phyloP scores from a whole-genome alignment of 2,113 vertebrate species.

The Struthidea cinerea region DNA sequence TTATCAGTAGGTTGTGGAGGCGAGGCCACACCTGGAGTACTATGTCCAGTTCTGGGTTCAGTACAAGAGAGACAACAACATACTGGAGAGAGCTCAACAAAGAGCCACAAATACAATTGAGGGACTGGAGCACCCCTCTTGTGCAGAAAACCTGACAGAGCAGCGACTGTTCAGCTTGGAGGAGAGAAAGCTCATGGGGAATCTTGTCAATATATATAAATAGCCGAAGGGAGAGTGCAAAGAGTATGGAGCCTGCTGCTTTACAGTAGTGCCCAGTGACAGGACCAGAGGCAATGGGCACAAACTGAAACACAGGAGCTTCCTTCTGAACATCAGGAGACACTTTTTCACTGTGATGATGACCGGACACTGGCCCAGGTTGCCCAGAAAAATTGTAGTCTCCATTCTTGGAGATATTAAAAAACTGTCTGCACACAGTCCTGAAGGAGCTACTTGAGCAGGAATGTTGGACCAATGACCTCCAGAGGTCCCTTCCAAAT shows the following conservation, averaged over 20 bases:
- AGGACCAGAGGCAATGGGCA: background rate
- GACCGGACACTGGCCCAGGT: background rate
- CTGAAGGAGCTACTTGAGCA: background rate
- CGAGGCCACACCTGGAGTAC: background rate
- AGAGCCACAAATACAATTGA: background rate
- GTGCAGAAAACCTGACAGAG: background rate
- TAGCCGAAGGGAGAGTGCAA: background rate
- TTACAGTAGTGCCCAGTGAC: background rate
- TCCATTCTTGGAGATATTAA: background rate
- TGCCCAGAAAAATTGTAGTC: background rate
- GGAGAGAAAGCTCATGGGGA: background rate
- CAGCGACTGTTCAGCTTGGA: background rate
- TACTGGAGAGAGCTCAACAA: background rate
- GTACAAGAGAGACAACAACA: background rate
- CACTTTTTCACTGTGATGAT: background rate
- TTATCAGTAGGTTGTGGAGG: background rate
- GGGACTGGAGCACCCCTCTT: background rate
- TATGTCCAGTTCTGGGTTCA: background rate
- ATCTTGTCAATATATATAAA: background rate
- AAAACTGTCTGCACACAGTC: background rate
- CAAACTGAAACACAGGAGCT: background rate
- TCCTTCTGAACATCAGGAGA: background rate
- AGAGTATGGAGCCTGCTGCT: background rate
- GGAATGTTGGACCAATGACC: background rate
- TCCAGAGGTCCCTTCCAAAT: background rate